Conservation (phyloP, 2,888 invertebrate species). For the Cantharis rustica region DNA sequence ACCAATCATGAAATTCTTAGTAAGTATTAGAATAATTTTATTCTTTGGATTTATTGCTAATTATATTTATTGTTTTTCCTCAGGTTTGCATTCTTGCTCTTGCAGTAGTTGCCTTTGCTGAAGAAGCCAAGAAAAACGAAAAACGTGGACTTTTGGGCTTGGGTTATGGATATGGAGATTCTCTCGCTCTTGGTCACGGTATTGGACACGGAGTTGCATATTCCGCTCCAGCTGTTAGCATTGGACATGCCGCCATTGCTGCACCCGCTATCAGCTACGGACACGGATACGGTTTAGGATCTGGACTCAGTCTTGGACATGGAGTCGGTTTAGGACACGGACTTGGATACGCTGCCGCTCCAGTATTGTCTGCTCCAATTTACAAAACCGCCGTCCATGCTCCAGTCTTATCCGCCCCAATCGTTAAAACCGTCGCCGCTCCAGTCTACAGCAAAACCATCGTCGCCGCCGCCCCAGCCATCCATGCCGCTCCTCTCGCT, state of each 20-base stretch:
- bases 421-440: conserved; percentile 27
- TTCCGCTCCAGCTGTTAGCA: conserved; percentile 2
- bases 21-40: conserved; percentile 20
- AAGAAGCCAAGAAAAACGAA: conserved; percentile 38
- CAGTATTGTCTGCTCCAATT: conserved; percentile 20
- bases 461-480: conserved; percentile 17
- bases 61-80: neutral
- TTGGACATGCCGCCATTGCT: conserved; percentile 22
- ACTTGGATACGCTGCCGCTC: conserved; percentile 22
- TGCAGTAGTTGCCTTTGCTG: conserved; percentile 28
- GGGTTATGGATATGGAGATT: conserved; percentile 33
- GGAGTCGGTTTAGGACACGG: conserved; percentile 14
- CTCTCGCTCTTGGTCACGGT: neutral
- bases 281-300: conserved; percentile 26
- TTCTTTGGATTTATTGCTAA: neutral
- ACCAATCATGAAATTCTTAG: conserved; percentile 36
- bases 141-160: conserved; percentile 39
- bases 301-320: conserved; percentile 15
- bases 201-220: conserved; percentile 1
- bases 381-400: neutral
- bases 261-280: conserved; percentile 27
- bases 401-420: conserved; percentile 22
- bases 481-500: conserved; percentile 23
- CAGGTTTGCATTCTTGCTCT: conserved; percentile 29
- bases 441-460: conserved; percentile 25